Percentiles rank a stretch among this genome's conserved stretches.
These are phyloP conservation scores for Callitettix versicolor DNA, from an alignment of 1,140 invertebrate species.

Conservation along the genomic window DNA sequence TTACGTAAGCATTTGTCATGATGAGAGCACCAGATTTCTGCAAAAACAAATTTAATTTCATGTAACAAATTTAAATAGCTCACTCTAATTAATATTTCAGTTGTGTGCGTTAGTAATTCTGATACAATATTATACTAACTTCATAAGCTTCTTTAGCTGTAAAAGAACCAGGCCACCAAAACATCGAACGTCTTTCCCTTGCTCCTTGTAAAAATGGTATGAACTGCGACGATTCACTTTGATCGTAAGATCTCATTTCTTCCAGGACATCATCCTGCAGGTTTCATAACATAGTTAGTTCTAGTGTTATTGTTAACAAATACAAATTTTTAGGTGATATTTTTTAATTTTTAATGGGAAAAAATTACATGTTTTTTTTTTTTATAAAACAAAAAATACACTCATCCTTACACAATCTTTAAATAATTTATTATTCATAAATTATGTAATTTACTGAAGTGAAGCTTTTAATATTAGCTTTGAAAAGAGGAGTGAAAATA, in stretches of 20 bases:
- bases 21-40: conserved; percentile 69
- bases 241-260: conserved; percentile 55
- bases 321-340: no score
- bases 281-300: no score
- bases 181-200: conserved; percentile 31
- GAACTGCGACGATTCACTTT: conserved; percentile 30
- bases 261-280: conserved; percentile 43
- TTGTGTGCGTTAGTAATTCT: neutral
- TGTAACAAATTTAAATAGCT: neutral
- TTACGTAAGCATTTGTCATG: conserved; percentile 58
- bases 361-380: no score
- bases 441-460: no score
- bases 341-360: no score
- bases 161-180: conserved; percentile 51
- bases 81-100: neutral
- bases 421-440: neutral
- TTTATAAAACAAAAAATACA: no score
- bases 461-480: no score
- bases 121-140: conserved; percentile 33
- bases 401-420: neutral
- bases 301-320: no score
- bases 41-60: conserved; percentile 30
- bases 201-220: conserved; percentile 15
- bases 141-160: conserved; percentile 53
- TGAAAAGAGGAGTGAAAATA: no score